These are phyloP conservation scores for Globodera rostochiensis DNA, from an alignment of 1,140 invertebrate species.

Conservation along the genomic window DNA sequence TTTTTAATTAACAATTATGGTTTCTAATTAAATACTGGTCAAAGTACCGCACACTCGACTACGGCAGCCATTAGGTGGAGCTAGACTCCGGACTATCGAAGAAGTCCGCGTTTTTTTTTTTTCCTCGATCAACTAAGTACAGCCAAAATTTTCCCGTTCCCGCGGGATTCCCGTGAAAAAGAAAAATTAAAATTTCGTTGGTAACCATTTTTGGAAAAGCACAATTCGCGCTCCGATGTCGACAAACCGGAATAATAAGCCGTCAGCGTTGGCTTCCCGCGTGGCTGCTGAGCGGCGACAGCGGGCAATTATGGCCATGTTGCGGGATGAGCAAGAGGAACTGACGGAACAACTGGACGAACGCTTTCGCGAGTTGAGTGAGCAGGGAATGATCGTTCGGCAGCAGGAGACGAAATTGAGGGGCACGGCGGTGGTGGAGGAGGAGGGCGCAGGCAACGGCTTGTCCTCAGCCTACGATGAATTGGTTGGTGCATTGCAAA, in stretches of 20 bases:
- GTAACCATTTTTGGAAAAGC: no score
- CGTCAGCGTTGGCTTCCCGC: not conserved
- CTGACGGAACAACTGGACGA: constrained; percentile 10
- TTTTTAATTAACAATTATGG: no score
- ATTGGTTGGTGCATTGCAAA: not conserved
- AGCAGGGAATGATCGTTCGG: not conserved
- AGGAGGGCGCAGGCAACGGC: not conserved
- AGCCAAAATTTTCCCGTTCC: no score
- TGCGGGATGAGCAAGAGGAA: constrained; percentile 20
- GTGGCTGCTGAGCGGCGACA: constrained; percentile 21
- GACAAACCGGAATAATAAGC: not conserved
- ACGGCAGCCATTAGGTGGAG: no score
- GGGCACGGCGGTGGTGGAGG: not conserved
- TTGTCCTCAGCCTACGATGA: not conserved
- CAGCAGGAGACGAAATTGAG: not conserved
- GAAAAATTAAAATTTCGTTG: no score
- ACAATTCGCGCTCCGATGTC: no score
- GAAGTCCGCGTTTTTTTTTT: no score
- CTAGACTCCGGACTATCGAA: no score
- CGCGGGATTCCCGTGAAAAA: no score
- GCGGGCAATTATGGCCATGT: constrained; percentile 17
- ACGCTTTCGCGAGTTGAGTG: constrained; percentile 16
- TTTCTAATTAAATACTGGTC: no score
- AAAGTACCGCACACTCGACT: no score
- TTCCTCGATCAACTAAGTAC: no score